Evolutionary conservation across 2,888 invertebrate genomes (phyloP).

Genomic region (Dryadula phaetusa): DNA sequence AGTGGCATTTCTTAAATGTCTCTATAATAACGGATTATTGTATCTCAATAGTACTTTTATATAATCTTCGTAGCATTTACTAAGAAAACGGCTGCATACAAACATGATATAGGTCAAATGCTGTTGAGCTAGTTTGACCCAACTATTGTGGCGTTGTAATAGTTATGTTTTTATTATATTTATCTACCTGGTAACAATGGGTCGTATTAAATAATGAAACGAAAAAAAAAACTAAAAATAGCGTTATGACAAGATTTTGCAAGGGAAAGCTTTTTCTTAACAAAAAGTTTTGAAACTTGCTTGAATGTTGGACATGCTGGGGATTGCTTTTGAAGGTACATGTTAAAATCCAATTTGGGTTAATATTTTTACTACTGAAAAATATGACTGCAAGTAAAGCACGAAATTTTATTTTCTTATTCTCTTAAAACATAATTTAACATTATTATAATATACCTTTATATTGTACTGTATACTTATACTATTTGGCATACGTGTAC

Average conservation of each 20-base stretch:
- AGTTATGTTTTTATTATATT: slow-evolving; percentile 33
- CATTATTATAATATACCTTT: no score
- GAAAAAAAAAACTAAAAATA: slow-evolving; percentile 13
- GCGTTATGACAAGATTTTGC: background rate
- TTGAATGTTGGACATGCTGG: no score
- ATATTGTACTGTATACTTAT: no score
- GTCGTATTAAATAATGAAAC: background rate
- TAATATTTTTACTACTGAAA: no score
- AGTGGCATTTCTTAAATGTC: slow-evolving; percentile 1
- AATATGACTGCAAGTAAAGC: no score
- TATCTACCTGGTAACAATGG: slow-evolving; percentile 32
- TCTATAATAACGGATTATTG: background rate
- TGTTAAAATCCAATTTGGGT: no score
- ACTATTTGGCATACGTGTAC: no score
- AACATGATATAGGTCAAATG: slow-evolving; percentile 46
- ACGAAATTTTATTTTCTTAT: no score
- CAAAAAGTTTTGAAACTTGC: background rate
- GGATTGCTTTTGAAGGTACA: no score
- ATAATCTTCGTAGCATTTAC: slow-evolving; percentile 25
- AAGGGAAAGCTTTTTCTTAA: background rate
- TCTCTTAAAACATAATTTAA: no score
- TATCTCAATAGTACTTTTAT: slow-evolving; percentile 7
- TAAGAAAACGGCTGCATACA: slow-evolving; percentile 38
- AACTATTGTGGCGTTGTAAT: slow-evolving; percentile 40
- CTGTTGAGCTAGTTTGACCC: slow-evolving; percentile 46